Evolutionary conservation across 2,888 invertebrate species (phyloP).

Genomic region (Pammene aurita): DNA sequence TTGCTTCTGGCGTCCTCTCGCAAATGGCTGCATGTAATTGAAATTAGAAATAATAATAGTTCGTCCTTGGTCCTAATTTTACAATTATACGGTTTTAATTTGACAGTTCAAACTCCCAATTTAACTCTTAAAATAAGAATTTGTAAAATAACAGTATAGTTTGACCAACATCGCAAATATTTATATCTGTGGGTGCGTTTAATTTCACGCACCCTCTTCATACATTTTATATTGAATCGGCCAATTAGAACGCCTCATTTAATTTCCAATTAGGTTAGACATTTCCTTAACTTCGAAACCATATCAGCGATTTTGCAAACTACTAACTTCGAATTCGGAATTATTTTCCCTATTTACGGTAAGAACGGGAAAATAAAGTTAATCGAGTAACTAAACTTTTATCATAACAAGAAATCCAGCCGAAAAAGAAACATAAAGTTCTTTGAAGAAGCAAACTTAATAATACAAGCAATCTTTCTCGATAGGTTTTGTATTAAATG

Average conservation of each 20-base stretch:
- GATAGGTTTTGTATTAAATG: too few species aligned
- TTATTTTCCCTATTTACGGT: neutral
- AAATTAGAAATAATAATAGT: slow-evolving; percentile 42
- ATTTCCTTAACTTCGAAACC: too few species aligned
- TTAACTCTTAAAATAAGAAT: too few species aligned
- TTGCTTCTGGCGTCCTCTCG: slow-evolving; percentile 70
- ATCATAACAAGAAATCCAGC: neutral
- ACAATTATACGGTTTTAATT: neutral
- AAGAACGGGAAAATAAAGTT: neutral
- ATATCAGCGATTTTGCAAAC: too few species aligned
- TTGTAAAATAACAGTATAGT: too few species aligned
- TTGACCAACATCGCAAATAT: too few species aligned
- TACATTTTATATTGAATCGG: too few species aligned
- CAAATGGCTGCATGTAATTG: slow-evolving; percentile 74
- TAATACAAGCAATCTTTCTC: too few species aligned
- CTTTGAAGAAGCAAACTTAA: neutral
- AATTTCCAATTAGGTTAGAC: too few species aligned
- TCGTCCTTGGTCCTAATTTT: neutral
- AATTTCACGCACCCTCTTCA: too few species aligned
- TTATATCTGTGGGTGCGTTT: too few species aligned
- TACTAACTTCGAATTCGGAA: neutral
- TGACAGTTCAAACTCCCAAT: neutral
- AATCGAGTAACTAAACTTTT: neutral
- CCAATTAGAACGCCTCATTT: too few species aligned
- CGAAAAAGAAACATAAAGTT: neutral